phyloP scores from a whole-genome alignment of 2,797 vertebrate genomes.

The Lepilemur septentrionalis region DNA sequence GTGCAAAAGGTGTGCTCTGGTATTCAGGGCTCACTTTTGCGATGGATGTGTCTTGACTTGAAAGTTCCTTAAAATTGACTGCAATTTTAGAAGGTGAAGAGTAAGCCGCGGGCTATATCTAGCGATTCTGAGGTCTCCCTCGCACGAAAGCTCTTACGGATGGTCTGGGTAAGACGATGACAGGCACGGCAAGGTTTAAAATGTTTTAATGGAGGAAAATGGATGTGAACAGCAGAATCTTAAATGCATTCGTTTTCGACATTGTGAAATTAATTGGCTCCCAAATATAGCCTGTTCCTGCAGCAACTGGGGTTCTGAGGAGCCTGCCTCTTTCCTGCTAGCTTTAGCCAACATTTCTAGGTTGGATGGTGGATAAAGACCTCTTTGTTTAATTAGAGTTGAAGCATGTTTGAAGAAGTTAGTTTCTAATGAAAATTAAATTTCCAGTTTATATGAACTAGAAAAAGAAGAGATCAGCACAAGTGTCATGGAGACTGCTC shows the following conservation, averaged over 20 bases:
- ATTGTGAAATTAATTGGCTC: slow-evolving; percentile 81
- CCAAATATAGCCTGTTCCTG: slow-evolving; percentile 43
- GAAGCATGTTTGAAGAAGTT: slow-evolving; percentile 76
- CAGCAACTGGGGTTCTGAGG: slow-evolving; percentile 72
- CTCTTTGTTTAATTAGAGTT: slow-evolving; percentile 78
- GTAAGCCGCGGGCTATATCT: not conserved
- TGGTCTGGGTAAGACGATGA: slow-evolving; percentile 51
- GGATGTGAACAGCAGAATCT: slow-evolving; percentile 71
- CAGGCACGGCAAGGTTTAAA: slow-evolving; percentile 56
- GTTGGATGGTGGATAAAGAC: slow-evolving; percentile 58
- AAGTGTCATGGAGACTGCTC: not conserved
- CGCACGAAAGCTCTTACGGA: slow-evolving; percentile 34
- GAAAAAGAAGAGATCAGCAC: slow-evolving; percentile 4
- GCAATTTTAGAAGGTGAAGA: slow-evolving; percentile 4
- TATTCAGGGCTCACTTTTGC: not conserved
- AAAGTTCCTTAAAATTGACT: slow-evolving; percentile 41
- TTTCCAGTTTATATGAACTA: slow-evolving; percentile 38
- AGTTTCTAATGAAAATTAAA: slow-evolving; percentile 74
- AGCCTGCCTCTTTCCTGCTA: slow-evolving; percentile 36
- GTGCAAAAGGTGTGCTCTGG: not conserved
- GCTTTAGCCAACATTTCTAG: slow-evolving; percentile 56
- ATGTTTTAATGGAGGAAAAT: slow-evolving; percentile 68
- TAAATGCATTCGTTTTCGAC: slow-evolving; percentile 75
- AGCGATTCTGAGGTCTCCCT: not conserved
- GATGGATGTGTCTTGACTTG: not conserved